Base-by-base conservation (phyloP, 2,113 vertebrate species). In the Pterocles burchelli region DNA sequence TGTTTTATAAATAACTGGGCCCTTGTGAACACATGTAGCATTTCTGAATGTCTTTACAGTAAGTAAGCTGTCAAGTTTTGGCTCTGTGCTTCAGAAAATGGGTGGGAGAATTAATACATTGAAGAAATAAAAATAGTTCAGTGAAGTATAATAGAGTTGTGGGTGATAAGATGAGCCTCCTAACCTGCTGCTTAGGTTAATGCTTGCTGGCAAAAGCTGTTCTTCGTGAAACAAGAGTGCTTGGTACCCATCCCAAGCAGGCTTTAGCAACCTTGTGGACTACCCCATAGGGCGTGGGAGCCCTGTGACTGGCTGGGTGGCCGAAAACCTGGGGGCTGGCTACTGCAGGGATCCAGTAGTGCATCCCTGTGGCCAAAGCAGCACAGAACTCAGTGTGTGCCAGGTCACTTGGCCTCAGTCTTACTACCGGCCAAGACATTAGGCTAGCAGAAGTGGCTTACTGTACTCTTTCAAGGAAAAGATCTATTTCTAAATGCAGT, bases 41-140 rank as follows among this genome's bases (percentile, higher is more conserved):
- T 59, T 90, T 92, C 83, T 13, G 12, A 93, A 86, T 92, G 33
- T 45, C 86, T 95, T 93, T 81, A 71, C 49, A 83, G 54, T 79
- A 81, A 94, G 58, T 26, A 80, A 90, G 68, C 90, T 96, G 95
- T 95, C 88, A 95, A 67, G 4, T 80, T 95, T 68, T 93, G 68
- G 6, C 29, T 93, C 79, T 83, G 26, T 59, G 63, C 75, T 88
- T 86, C 38, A 67, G 82, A 85, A 93, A 93, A 94, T 43, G 79
- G 63, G 79, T 93, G 79, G 85, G 68, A 92, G 68, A 84, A 91
- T 95, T 96, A 97, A 95, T 95, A 71, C 20, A 48, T 9, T 21
- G 76, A 84, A 89, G 65, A 74, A 86, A 74, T 90, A 88, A 93
- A 95, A 95, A 94, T 88, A 95, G 29, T 26, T 67, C 38, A 6